phyloP scores from a whole-genome alignment of 2,797 vertebrate genomes.

The Crenuchus spilurus region DNA sequence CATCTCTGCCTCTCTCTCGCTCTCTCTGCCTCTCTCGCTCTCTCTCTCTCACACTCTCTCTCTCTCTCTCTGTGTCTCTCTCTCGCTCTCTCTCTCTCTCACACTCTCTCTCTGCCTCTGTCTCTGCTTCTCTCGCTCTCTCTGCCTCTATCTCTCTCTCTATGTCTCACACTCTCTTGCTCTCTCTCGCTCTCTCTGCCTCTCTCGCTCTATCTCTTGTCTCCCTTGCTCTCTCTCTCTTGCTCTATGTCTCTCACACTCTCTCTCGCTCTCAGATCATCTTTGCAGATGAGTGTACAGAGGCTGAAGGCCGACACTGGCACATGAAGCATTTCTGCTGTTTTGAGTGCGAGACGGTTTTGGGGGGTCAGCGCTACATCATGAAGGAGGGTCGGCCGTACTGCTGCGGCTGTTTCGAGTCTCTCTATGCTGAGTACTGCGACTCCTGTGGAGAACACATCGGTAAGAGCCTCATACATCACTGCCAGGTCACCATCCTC shows the following conservation, averaged over 20 bases:
- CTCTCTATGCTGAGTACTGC: constrained; percentile 95
- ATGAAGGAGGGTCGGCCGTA: constrained; percentile 98
- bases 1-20: constrained; percentile 3
- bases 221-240: too few relatives aligned
- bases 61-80: not conserved
- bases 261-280: constrained; percentile 84
- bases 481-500: not conserved
- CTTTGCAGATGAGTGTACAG: constrained; percentile 96
- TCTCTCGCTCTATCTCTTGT: too few relatives aligned
- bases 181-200: constrained; percentile 22
- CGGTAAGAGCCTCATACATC: constrained; percentile 72
- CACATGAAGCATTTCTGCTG: constrained; percentile 99
- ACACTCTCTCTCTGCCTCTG: not conserved
- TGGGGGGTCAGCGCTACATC: constrained; percentile 98
- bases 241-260: not conserved
- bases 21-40: not conserved
- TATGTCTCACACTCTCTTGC: constrained; percentile 34
- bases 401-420: constrained; percentile 97
- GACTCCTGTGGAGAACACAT: constrained; percentile 98
- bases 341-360: constrained; percentile 93
- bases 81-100: not conserved
- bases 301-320: constrained; percentile 97
- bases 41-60: not conserved
- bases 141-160: not conserved
- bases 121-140: too few relatives aligned